A percentile compares a stretch with the other conserved stretches of the same genome.
Conservation (phyloP, 2,888 invertebrate species). For the Chymomyza procnemis region DNA sequence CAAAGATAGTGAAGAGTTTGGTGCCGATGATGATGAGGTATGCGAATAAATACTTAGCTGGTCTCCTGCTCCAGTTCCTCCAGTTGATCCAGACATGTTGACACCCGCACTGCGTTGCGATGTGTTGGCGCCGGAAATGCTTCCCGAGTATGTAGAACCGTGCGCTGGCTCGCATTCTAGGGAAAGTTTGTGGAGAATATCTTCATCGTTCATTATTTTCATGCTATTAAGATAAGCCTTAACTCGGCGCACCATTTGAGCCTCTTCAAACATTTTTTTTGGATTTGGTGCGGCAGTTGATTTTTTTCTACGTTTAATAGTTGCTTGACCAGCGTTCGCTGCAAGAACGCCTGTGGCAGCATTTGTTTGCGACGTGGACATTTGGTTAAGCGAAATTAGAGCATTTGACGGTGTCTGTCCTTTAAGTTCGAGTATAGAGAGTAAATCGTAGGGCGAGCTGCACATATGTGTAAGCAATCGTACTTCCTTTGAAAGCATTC, state of each 20-base stretch:
- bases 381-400: slow-evolving; percentile 92
- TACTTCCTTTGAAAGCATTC: slow-evolving; percentile 99
- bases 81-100: slow-evolving; percentile 41
- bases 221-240: slow-evolving; percentile 96
- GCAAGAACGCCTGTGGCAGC: slow-evolving; percentile 75
- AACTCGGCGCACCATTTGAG: slow-evolving; percentile 98
- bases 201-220: slow-evolving; percentile 92
- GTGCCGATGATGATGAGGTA: slow-evolving; percentile 79
- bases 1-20: slow-evolving; percentile 79
- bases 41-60: slow-evolving; percentile 80
- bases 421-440: slow-evolving; percentile 90
- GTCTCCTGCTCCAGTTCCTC: slow-evolving; percentile 63
- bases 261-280: slow-evolving; percentile 99
- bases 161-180: slow-evolving; percentile 89
- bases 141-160: slow-evolving; percentile 70
- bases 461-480: slow-evolving; percentile 95
- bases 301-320: slow-evolving; percentile 93
- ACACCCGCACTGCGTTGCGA: slow-evolving; percentile 61
- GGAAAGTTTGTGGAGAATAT: slow-evolving; percentile 91
- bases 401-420: slow-evolving; percentile 93
- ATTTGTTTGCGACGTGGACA: slow-evolving; percentile 84
- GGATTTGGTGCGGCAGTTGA: slow-evolving; percentile 94
- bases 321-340: slow-evolving; percentile 84
- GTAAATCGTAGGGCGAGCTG: slow-evolving; percentile 93
- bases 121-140: slow-evolving; percentile 60